Conservation (phyloP, 2,888 invertebrate species). For the Bugulina stolonifera region DNA sequence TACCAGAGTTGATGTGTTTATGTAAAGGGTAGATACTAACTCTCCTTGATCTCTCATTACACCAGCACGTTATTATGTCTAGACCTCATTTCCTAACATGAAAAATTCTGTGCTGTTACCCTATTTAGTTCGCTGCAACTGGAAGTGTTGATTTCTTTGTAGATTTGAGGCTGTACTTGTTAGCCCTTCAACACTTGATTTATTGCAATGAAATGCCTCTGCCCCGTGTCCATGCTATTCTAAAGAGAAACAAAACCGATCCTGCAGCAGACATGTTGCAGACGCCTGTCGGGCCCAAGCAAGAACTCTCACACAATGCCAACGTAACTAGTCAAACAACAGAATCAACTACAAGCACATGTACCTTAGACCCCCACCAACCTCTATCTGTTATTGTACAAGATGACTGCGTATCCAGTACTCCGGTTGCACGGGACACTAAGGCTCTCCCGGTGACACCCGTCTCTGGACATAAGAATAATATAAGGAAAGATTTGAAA, state of each 20-base stretch:
- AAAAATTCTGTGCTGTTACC: no score
- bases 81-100: no score
- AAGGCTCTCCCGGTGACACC: not conserved
- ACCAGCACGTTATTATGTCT: no score
- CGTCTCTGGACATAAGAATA: not conserved
- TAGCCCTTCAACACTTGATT: no score
- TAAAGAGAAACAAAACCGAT: not conserved
- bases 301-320: not conserved
- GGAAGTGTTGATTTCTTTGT: no score
- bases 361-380: not conserved
- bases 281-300: not conserved
- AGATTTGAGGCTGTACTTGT: no score
- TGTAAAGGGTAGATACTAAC: no score
- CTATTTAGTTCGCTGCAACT: no score
- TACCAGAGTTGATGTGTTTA: no score
- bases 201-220: conserved; percentile 10
- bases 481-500: not conserved
- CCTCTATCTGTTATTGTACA: not conserved
- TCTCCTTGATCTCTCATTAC: no score
- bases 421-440: not conserved
- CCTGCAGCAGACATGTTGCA: not conserved
- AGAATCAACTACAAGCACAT: not conserved
- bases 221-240: not conserved
- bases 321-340: not conserved
- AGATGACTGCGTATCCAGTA: conserved; percentile 2